A percentile compares a stretch with the other conserved stretches of the same genome.
These are phyloP conservation scores for Merluccius polli DNA, from an alignment of 2,797 vertebrate genomes.

Conservation along the genomic window DNA sequence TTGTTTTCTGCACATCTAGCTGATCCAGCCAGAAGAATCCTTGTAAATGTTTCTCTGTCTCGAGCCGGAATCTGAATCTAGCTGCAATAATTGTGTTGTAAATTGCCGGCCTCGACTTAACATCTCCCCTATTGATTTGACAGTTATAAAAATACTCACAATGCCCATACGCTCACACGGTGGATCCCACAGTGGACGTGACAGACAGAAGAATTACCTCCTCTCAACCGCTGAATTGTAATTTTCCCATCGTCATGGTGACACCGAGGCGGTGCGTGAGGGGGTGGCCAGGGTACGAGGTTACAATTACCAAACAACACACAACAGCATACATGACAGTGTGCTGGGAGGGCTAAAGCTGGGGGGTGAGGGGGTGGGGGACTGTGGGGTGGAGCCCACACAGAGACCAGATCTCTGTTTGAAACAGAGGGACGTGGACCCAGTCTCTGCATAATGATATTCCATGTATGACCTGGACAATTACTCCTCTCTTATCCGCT, in stretches of 20 bases:
- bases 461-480: constrained; percentile 29
- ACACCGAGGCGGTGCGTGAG: constrained; percentile 54
- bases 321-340: constrained; percentile 34
- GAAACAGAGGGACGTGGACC: constrained; percentile 14
- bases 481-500: constrained; percentile 12
- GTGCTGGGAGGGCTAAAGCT: constrained; percentile 20
- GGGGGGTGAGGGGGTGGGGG: constrained; percentile 10
- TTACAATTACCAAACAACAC: constrained; percentile 48
- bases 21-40: not conserved
- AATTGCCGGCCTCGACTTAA: constrained; percentile 33
- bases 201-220: constrained; percentile 44
- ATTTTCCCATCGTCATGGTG: constrained; percentile 59
- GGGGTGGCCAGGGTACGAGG: constrained; percentile 39
- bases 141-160: constrained; percentile 32
- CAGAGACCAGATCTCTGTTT: not conserved
- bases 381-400: not conserved
- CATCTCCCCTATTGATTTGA: constrained; percentile 26
- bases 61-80: constrained; percentile 17
- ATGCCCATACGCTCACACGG: constrained; percentile 11
- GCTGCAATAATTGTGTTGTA: constrained; percentile 32
- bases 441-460: constrained; percentile 31
- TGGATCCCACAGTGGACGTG: constrained; percentile 34
- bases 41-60: not conserved
- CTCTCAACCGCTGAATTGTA: constrained; percentile 39
- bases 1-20: not conserved